A percentile compares a stretch with the other conserved stretches of the same genome.
Conservation (phyloP, 2,113 vertebrate species). For the Thoracochromis brauschi region DNA sequence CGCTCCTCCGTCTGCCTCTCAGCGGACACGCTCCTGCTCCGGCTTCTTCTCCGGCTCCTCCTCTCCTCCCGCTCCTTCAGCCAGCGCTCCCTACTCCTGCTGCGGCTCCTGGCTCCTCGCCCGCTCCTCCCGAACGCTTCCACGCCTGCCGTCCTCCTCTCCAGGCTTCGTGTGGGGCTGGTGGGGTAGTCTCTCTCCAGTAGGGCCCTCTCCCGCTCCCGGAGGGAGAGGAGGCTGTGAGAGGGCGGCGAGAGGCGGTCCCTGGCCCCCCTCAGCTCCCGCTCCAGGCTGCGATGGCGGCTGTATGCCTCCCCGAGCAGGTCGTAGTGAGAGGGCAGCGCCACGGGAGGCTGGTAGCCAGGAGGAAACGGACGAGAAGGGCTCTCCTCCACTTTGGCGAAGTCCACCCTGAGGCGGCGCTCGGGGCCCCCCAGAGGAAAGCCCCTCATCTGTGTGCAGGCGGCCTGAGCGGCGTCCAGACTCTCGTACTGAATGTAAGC, state of each 20-base stretch:
- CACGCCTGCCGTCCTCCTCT: conserved; percentile 69
- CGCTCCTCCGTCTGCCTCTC: conserved; percentile 69
- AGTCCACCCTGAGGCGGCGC: conserved; percentile 89
- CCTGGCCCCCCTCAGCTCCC: conserved; percentile 83
- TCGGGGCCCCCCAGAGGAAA: conserved; percentile 87
- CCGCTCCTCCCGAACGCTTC: conserved; percentile 77
- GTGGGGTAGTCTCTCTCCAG: conserved; percentile 77
- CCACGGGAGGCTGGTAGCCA: conserved; percentile 75
- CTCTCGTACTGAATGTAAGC: conserved; percentile 98
- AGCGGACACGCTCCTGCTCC: conserved; percentile 74
- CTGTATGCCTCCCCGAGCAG: conserved; percentile 80
- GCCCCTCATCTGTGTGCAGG: conserved; percentile 94
- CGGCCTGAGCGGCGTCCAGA: conserved; percentile 90
- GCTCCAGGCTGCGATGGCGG: conserved; percentile 84
- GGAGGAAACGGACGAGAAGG: conserved; percentile 72
- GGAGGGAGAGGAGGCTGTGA: conserved; percentile 78
- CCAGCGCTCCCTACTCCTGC: conserved; percentile 88
- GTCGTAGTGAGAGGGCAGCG: conserved; percentile 82
- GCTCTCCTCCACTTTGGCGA: conserved; percentile 90
- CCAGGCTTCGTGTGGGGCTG: conserved; percentile 82
- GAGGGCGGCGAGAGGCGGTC: conserved; percentile 81
- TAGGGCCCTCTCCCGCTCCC: conserved; percentile 77
- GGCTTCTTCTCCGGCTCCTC: conserved; percentile 77
- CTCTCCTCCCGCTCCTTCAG: conserved; percentile 78
- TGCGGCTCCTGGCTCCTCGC: conserved; percentile 68